These are phyloP conservation scores for Philantomba maxwellii DNA, from an alignment of 2,113 vertebrate species.

Conservation along the genomic window DNA sequence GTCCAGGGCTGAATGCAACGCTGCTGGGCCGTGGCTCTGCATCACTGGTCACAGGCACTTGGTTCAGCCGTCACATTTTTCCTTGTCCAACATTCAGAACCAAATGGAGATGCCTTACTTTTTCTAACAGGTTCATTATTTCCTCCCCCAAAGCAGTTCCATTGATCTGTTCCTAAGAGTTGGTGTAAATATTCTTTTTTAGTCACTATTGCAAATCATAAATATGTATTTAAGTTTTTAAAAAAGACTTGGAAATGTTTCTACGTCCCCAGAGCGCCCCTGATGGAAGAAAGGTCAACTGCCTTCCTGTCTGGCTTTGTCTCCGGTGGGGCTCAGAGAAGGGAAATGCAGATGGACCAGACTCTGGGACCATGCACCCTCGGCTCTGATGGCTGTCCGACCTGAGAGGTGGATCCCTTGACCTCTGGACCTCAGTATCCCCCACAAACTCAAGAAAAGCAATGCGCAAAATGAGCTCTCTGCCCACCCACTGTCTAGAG, in stretches of 20 bases:
- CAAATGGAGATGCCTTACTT: neutral
- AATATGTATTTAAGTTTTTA: neutral
- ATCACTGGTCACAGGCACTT: fast-evolving
- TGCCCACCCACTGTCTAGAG: no score
- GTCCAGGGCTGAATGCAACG: fast-evolving
- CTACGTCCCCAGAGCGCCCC: neutral
- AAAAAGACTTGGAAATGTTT: neutral
- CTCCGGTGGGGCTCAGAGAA: neutral
- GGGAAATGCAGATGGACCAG: neutral
- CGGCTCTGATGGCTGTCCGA: neutral
- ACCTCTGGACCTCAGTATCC: neutral
- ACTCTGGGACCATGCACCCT: fast-evolving
- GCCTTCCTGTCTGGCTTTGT: neutral
- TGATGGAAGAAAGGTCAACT: neutral
- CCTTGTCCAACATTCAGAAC: neutral
- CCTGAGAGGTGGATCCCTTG: neutral
- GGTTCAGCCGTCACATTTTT: neutral
- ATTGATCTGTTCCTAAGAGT: neutral
- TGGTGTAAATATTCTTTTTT: neutral
- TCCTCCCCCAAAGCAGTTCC: neutral
- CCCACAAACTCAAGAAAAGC: neutral
- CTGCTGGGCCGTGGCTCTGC: neutral
- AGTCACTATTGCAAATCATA: neutral
- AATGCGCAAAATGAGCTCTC: neutral
- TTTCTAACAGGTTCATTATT: neutral